Base-by-base conservation (phyloP, 1,140 invertebrate species). In the Drosophila pectinifera region DNA sequence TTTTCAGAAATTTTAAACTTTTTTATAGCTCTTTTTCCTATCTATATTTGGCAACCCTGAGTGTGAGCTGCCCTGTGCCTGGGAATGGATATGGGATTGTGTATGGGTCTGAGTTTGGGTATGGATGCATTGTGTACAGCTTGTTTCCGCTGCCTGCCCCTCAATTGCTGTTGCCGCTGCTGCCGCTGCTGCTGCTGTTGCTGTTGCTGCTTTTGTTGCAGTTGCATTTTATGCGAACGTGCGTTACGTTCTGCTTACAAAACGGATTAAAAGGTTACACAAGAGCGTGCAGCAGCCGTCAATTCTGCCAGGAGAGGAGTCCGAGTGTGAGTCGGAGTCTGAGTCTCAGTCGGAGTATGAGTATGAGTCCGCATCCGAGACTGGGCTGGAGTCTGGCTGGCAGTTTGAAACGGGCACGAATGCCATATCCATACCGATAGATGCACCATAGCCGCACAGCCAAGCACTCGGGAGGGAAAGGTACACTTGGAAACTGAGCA, bases 241-340 rank as follows among this genome's bases (percentile, higher is more conserved):
- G 82, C 88, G 86, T 90, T 83, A 83, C 83, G 80, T 90, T 90
- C 82, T 90, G 86, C 86, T 90, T 90, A 90, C 86, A 90, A 90
- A 90, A 90, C 86, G 88, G 88, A 90, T 90, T 90, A 90, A 90
- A 90, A 90, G 88, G 88, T 90, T 90, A 83, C 82, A 90, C 81
- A 90, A 86, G 80, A 73, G 88, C 73, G 78, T 88, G 78, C 81
- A 86, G 45, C 64, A 79, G 61, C 74, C 62, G 77, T 62, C 77
- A 69, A 65, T 75, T 67, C 53, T 38, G 55, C 41, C 55, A 57
- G 51, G 18, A 59, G 48, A 34, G 28, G 45, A 56, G 46, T 65
- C 36, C 18, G 45, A 58, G n/a, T 41, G 11, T 24, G 46, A n/a
- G 14, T 24, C 8, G 13, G 34, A 13, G 59, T 28, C 24, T 7